Conservation (phyloP, 2,888 invertebrate genomes). For the Cosmopolites sordidus region DNA sequence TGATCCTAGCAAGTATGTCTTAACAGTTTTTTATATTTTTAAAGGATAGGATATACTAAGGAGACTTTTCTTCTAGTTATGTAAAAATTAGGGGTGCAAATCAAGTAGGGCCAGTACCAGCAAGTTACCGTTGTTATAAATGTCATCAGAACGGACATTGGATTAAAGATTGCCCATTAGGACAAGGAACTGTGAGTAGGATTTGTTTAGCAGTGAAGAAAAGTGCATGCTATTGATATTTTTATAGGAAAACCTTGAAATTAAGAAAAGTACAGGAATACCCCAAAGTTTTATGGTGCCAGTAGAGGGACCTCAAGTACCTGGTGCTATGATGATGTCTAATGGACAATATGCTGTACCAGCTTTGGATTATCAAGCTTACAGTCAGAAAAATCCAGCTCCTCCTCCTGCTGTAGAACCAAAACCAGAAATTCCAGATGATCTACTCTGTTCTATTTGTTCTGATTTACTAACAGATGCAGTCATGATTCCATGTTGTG, state of each 20-base stretch:
- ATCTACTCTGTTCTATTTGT: conserved; percentile 88
- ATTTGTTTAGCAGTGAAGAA: too few relatives aligned
- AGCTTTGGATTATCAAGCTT: conserved; percentile 82
- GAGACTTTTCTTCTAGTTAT: conserved; percentile 62
- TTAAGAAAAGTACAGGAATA: conserved; percentile 95
- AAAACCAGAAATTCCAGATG: conserved; percentile 79
- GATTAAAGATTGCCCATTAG: conserved; percentile 91
- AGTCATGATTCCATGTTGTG: conserved; percentile 97
- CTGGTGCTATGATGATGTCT: conserved; percentile 88
- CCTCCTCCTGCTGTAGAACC: conserved; percentile 53
- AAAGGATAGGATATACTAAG: not conserved
- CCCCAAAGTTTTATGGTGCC: conserved; percentile 94
- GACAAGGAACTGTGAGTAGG: conserved; percentile 52
- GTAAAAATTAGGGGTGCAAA: conserved; percentile 82
- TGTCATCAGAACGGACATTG: conserved; percentile 95
- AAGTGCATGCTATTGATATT: not conserved
- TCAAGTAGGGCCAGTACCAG: conserved; percentile 84
- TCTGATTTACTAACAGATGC: conserved; percentile 90
- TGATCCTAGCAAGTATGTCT: conserved; percentile 89
- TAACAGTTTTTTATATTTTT: conserved; percentile 8
- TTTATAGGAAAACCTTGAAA: conserved; percentile 64
- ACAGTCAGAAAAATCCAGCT: conserved; percentile 52
- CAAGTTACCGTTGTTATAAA: conserved; percentile 90
- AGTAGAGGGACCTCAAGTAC: conserved; percentile 83
- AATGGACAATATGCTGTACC: conserved; percentile 86